These are phyloP conservation scores for Geotrupes spiniger DNA, from an alignment of 2,888 invertebrate species.

Conservation along the genomic window DNA sequence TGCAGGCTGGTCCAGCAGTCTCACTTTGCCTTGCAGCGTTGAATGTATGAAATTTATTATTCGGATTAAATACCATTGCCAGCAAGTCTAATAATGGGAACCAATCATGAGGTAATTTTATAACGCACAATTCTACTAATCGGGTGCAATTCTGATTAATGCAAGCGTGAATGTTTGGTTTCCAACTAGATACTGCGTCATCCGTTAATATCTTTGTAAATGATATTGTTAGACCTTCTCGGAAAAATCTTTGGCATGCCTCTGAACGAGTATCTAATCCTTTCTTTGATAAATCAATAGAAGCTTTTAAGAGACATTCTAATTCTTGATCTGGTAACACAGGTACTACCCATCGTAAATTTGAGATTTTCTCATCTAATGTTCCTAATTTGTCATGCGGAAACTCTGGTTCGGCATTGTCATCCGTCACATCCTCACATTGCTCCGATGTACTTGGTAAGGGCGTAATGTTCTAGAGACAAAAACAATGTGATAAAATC, in stretches of 20 bases:
- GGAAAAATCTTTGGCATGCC: slow-evolving; percentile 91
- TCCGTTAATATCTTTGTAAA: slow-evolving; percentile 96
- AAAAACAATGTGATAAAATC: slow-evolving; percentile 3
- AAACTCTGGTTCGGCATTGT: slow-evolving; percentile 66
- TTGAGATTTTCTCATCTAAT: slow-evolving; percentile 94
- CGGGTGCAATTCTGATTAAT: slow-evolving; percentile 92
- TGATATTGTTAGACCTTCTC: slow-evolving; percentile 89
- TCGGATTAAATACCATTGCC: slow-evolving; percentile 92
- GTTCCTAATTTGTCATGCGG: slow-evolving; percentile 83
- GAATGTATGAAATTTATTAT: slow-evolving; percentile 91
- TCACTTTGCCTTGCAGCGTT: slow-evolving; percentile 77
- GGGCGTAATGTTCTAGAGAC: slow-evolving; percentile 15
- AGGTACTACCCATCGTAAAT: slow-evolving; percentile 95
- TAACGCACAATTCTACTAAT: slow-evolving; percentile 87
- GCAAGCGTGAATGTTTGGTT: slow-evolving; percentile 93
- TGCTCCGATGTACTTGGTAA: slow-evolving; percentile 29
- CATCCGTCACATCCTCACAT: slow-evolving; percentile 30
- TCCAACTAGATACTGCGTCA: slow-evolving; percentile 97
- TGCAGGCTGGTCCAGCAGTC: slow-evolving; percentile 60
- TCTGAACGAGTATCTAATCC: slow-evolving; percentile 88
- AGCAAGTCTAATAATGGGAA: slow-evolving; percentile 88
- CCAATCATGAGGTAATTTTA: slow-evolving; percentile 87
- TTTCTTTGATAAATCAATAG: slow-evolving; percentile 82
- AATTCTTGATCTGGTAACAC: slow-evolving; percentile 95
- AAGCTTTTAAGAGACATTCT: slow-evolving; percentile 84